These are phyloP conservation scores for Halcyon badia DNA, from an alignment of 2,797 vertebrate genomes.

Conservation along the genomic window DNA sequence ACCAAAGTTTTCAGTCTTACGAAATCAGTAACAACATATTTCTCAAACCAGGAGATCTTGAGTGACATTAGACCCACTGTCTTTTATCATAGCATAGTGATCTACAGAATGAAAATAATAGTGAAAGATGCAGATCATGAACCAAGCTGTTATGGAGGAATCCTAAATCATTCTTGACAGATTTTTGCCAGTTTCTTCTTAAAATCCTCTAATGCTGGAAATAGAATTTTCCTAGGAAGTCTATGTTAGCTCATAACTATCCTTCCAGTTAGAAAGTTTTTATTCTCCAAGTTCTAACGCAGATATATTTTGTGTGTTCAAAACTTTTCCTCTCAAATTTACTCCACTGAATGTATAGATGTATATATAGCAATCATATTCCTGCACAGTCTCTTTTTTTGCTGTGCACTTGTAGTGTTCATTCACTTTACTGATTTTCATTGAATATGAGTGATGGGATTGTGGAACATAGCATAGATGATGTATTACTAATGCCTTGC, in stretches of 20 bases:
- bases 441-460: neutral
- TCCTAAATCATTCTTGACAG: neutral
- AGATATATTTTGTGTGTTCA: neutral
- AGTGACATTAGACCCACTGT: neutral
- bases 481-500: neutral
- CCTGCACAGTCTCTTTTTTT: neutral
- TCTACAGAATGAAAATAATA: neutral
- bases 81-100: neutral
- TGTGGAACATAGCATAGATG: neutral
- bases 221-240: neutral
- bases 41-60: neutral
- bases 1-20: neutral
- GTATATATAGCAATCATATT: neutral
- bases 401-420: neutral
- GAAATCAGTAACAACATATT: neutral
- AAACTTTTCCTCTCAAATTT: neutral
- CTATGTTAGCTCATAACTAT: neutral
- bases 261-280: neutral
- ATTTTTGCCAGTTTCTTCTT: neutral
- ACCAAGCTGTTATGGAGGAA: fast-evolving
- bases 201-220: neutral
- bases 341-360: neutral
- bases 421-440: neutral
- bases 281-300: neutral
- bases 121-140: neutral